These are phyloP conservation scores for Drosophila kambysellisi DNA, from an alignment of 2,888 invertebrate genomes.

Conservation along the genomic window DNA sequence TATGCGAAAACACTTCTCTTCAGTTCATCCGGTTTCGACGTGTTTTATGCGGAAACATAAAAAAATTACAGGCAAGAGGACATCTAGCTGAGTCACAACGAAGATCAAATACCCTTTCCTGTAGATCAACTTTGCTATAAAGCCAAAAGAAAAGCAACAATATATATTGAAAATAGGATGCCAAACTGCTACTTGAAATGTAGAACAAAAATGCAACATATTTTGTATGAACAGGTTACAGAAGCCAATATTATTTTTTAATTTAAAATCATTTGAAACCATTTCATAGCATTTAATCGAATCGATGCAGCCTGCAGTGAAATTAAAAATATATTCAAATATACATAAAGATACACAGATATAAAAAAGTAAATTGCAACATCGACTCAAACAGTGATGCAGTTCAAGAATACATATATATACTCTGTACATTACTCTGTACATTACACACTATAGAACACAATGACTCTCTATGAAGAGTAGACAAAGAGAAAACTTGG, in stretches of 20 bases:
- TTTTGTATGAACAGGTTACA: neutral
- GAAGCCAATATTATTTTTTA: neutral
- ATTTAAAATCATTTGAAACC: neutral
- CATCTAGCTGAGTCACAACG: neutral
- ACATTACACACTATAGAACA: neutral
- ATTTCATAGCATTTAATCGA: neutral
- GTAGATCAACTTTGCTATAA: no score
- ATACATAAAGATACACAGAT: neutral
- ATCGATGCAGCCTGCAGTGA: neutral
- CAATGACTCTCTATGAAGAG: neutral
- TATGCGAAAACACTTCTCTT: conserved; percentile 28
- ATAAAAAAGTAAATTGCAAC: neutral
- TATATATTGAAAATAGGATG: neutral
- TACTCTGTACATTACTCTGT: neutral
- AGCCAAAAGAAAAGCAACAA: neutral
- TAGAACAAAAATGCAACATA: neutral
- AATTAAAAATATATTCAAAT: neutral
- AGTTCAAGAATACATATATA: neutral
- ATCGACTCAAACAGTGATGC: neutral
- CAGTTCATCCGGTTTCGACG: conserved; percentile 17
- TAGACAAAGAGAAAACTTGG: conserved; percentile 53
- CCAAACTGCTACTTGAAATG: neutral
- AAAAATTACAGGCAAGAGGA: conserved; percentile 10
- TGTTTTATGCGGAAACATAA: conserved; percentile 67
- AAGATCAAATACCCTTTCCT: neutral